Conservation (phyloP, 2,888 invertebrate species). For the Nomada lathburiana region DNA sequence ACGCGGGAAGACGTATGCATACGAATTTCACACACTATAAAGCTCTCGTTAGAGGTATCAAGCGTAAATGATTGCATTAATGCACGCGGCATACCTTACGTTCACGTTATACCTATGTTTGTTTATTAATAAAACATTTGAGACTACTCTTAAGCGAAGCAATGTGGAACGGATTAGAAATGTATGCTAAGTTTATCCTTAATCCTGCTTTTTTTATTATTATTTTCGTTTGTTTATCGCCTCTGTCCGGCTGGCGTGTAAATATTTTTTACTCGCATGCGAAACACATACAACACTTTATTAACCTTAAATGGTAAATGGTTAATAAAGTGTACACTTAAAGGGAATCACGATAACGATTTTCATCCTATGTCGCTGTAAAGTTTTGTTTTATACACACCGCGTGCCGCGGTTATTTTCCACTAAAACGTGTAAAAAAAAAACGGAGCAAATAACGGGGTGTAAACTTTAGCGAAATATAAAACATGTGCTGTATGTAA, state of each 20-base stretch:
- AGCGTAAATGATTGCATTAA: conserved; percentile 72
- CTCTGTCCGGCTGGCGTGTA: too few relatives aligned
- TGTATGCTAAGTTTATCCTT: too few relatives aligned
- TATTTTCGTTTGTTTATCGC: too few relatives aligned
- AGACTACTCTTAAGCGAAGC: too few relatives aligned
- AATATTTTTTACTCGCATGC: too few relatives aligned
- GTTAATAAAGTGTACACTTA: neutral
- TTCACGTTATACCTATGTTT: neutral
- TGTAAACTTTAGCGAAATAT: neutral
- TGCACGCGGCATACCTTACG: conserved; percentile 70
- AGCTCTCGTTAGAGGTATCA: conserved; percentile 56
- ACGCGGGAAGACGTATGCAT: conserved; percentile 12
- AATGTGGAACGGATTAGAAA: neutral
- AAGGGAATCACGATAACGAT: neutral
- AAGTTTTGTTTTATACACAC: neutral
- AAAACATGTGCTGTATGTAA: neutral
- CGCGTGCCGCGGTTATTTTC: neutral
- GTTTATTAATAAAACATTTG: neutral
- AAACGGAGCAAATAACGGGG: neutral
- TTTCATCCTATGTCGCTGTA: neutral
- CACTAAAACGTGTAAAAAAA: neutral
- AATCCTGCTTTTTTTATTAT: too few relatives aligned
- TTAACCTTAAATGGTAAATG: neutral
- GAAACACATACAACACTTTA: too few relatives aligned
- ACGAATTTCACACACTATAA: conserved; percentile 32